Evolutionary conservation across 1,140 invertebrate species (phyloP), one percentile per base, ranked within the genome.

Genomic region (Teleopsis dalmanni): DNA sequence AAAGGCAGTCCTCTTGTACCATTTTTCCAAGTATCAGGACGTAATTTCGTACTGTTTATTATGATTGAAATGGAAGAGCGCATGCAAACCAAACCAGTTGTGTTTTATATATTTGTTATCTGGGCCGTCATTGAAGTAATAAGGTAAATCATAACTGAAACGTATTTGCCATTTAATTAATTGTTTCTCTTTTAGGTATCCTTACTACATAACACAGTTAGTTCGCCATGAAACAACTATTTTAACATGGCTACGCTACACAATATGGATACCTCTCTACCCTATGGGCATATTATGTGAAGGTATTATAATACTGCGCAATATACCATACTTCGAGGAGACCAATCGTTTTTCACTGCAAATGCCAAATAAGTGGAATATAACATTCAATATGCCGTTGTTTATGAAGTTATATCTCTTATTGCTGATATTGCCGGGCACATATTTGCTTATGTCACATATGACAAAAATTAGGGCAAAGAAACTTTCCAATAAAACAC

Each of bases 231-330:
- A 91, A 52, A 76, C 88, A 41, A 76, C 78, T 29, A 58, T 90
- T 14, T 64, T 96, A n/a, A 95, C 89, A 0, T 96, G 92, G 93
- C 70, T 95, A 1, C 77, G 93, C 22, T 96, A 96, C 62, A 88
- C 88, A 0, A 77, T 92, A 26, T 97, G 93, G 93, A 92, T 96
- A 49, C 82, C 87, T 0, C 73, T 96, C 0, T 96, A 95, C 71
- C 93, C 93, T 0, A 60, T 95, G 37, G 92, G 91, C 13, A 84
- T 95, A 58, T 54, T 93, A 2, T 87, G 85, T 62, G 93, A 97
- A 78, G 86, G 88, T 41, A 81, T 87, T 4, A 79, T 91, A 27
- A 77, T 89, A 26, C 71, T 89, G 10, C 76, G 84, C 53, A 83
- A 88, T 66, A 88, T 95, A 68, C 87, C 90, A 4, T 91, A 91